phyloP scores from a whole-genome alignment of 30 jellyfish, hydroid and myxozoan genomes.

The Pseudorhiza aurosa region DNA sequence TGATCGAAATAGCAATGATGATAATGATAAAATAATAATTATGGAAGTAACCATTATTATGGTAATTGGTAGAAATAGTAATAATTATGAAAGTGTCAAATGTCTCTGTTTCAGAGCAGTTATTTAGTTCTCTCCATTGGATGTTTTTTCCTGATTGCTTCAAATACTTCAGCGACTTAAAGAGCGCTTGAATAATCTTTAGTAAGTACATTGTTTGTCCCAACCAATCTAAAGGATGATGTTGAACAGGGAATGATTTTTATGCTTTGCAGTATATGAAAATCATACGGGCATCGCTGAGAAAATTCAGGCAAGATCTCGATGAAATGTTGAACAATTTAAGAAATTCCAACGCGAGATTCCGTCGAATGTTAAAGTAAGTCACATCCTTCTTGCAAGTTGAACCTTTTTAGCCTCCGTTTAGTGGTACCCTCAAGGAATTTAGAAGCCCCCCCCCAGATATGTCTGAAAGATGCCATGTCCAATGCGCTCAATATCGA shows the following conservation, averaged over 20 bases:
- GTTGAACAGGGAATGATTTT: no score
- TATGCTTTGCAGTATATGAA: slow-evolving; percentile 65
- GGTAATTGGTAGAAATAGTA: no score
- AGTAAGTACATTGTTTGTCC: background rate
- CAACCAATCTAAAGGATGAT: no score
- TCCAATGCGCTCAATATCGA: no score
- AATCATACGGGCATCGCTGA: slow-evolving; percentile 69
- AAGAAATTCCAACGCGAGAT: slow-evolving; percentile 74
- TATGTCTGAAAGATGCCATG: no score
- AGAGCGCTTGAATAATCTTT: background rate
- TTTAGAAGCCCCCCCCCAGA: background rate
- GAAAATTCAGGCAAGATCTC: slow-evolving; percentile 74
- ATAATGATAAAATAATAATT: no score
- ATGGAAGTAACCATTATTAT: no score
- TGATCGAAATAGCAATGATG: no score
- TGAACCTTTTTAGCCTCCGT: background rate
- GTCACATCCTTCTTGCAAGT: background rate
- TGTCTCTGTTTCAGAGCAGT: no score
- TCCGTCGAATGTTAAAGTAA: slow-evolving; percentile 77
- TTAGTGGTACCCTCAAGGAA: background rate
- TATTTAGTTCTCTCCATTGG: no score
- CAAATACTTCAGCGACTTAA: background rate
- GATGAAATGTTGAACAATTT: slow-evolving; percentile 72
- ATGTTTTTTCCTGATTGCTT: no score
- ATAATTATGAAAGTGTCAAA: no score